Conservation (phyloP, 2,113 vertebrate genomes). For the Ia io region DNA sequence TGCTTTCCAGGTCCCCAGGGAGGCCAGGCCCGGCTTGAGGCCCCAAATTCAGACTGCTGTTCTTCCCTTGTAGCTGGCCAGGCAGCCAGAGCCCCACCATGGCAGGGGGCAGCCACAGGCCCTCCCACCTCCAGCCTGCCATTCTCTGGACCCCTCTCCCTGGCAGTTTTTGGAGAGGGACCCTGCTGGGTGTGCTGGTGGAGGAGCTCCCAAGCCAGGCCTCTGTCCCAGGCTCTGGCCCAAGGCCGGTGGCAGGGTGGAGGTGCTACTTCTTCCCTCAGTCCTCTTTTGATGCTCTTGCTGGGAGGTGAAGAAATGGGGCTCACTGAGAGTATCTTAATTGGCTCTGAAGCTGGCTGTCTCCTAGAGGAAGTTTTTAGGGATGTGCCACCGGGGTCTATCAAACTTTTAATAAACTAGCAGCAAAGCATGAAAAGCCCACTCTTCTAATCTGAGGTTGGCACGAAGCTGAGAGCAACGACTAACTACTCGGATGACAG, state of each 20-base stretch:
- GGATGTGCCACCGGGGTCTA: neutral
- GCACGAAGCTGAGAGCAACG: neutral
- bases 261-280: neutral
- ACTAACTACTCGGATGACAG: conserved; percentile 49
- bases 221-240: neutral
- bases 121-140: fast-evolving
- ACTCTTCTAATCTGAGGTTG: conserved; percentile 6
- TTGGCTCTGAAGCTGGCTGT: conserved; percentile 10
- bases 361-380: neutral
- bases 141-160: neutral
- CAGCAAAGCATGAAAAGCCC: neutral
- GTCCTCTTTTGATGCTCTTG: neutral
- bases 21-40: neutral
- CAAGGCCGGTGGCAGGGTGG: neutral
- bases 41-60: fast-evolving
- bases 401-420: conserved; percentile 27
- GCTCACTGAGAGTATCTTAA: neutral
- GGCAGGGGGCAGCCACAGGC: neutral
- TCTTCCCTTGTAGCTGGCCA: no score
- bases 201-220: neutral
- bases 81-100: neutral
- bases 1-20: neutral
- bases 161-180: neutral
- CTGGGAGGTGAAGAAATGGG: neutral
- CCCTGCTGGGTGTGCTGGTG: neutral